Percentiles rank a stretch among this genome's conserved stretches.
These are phyloP conservation scores for Phainopepla nitens DNA, from an alignment of 2,113 vertebrate species.

Conservation along the genomic window DNA sequence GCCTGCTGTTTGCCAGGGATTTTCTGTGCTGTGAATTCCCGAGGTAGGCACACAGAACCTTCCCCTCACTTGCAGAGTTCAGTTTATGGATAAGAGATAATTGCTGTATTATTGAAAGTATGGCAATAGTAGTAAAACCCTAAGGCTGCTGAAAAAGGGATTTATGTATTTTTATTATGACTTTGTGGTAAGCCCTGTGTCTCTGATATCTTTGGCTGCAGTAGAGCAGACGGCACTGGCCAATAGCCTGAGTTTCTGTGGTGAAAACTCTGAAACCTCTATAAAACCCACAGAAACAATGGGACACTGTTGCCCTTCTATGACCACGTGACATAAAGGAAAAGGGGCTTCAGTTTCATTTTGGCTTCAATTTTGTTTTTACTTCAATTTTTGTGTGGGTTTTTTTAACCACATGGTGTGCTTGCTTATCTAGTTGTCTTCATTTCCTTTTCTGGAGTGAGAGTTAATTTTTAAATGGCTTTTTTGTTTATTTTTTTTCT, in stretches of 20 bases:
- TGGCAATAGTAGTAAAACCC: not conserved
- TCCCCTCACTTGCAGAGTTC: not conserved
- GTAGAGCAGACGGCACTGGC: not conserved
- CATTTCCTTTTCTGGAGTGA: not conserved
- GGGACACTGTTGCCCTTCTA: not conserved
- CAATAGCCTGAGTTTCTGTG: not conserved
- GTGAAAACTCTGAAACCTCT: not conserved
- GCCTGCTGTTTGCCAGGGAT: not conserved
- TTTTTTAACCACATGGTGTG: not conserved
- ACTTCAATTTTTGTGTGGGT: not conserved
- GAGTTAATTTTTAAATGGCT: not conserved
- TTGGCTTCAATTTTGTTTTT: not conserved
- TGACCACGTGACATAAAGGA: not conserved
- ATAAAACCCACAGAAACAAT: not conserved
- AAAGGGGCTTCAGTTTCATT: not conserved
- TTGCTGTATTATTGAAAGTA: not conserved
- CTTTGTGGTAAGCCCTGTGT: not conserved
- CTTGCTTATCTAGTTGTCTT: not conserved
- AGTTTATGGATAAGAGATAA: not conserved
- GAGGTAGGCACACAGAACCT: not conserved
- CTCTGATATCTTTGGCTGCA: not conserved
- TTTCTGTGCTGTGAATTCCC: not conserved
- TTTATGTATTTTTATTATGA: not conserved
- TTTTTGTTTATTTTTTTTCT: not conserved
- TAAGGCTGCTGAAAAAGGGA: not conserved